Percentiles rank a stretch among this genome's conserved stretches.
Conservation (phyloP, 2,113 vertebrate species). For the Myotis yumanensis region DNA sequence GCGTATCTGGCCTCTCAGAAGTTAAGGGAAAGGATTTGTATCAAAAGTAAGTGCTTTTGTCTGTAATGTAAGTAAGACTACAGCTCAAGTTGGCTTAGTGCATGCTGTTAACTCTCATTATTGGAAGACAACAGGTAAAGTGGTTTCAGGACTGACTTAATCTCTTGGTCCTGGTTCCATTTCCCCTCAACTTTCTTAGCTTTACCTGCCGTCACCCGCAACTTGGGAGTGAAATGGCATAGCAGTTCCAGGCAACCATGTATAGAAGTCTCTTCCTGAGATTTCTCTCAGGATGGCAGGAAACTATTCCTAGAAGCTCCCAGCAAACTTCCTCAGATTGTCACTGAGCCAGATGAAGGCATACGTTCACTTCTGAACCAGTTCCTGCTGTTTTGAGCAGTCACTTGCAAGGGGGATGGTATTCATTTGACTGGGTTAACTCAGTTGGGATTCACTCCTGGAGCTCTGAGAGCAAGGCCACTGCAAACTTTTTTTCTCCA, state of each 20-base stretch:
- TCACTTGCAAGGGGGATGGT: not conserved
- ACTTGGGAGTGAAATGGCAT: not conserved
- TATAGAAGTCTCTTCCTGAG: not conserved
- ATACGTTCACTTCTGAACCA: not conserved
- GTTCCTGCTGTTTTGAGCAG: not conserved
- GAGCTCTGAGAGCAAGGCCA: not conserved
- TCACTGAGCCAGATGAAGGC: not conserved
- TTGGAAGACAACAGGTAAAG: not conserved
- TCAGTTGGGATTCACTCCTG: not conserved
- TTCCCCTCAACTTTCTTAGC: not conserved
- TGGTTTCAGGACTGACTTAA: not conserved
- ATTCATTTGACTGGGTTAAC: not conserved
- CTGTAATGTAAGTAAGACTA: not conserved
- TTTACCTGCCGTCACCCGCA: not conserved
- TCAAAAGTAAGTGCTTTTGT: not conserved
- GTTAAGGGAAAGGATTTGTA: not conserved
- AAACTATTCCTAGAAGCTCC: not conserved
- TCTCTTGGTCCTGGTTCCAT: not conserved
- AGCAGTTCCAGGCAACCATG: not conserved
- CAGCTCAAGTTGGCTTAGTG: not conserved
- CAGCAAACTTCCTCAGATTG: not conserved
- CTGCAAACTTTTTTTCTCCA: not conserved
- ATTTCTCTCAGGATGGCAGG: not conserved
- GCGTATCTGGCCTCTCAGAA: not conserved
- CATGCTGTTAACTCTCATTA: not conserved